phyloP scores from a whole-genome alignment of 1,140 invertebrate species.

The Protaetia brevitarsis region DNA sequence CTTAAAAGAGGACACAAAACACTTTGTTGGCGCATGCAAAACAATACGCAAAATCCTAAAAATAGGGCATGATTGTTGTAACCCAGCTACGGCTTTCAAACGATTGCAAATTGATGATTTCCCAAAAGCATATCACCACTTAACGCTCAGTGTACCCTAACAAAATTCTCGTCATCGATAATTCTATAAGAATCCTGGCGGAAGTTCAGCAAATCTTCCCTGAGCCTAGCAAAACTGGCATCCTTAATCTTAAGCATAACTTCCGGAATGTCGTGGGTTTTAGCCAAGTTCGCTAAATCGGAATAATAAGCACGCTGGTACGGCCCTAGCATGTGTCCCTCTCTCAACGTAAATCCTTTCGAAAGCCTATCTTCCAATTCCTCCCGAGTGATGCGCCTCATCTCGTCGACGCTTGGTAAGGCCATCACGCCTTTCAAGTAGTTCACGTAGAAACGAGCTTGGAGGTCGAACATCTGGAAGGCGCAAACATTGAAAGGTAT shows the following conservation, averaged over 20 bases:
- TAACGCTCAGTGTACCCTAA: constrained; percentile 22
- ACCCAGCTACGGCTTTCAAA: too few species aligned
- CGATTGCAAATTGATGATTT: too few species aligned
- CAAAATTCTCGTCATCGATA: constrained; percentile 41
- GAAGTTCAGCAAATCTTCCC: constrained; percentile 43
- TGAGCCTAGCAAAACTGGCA: constrained; percentile 41
- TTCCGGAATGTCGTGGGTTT: constrained; percentile 51
- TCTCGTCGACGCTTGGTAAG: constrained; percentile 57
- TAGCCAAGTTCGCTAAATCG: constrained; percentile 55
- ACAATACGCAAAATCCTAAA: too few species aligned
- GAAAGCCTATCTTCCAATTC: constrained; percentile 51
- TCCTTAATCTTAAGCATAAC: constrained; percentile 51
- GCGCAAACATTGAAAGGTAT: constrained; percentile 60
- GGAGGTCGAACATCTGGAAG: constrained; percentile 69
- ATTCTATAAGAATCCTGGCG: constrained; percentile 44
- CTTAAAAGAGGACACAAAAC: too few species aligned
- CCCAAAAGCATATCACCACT: too few species aligned
- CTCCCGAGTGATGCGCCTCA: constrained; percentile 57
- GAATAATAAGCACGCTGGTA: constrained; percentile 58
- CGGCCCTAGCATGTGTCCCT: constrained; percentile 63
- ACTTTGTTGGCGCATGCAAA: too few species aligned
- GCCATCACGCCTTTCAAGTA: constrained; percentile 50
- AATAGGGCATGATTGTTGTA: too few species aligned
- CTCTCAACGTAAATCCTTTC: constrained; percentile 52
- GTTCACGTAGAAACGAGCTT: constrained; percentile 59